A percentile compares a stretch with the other conserved stretches of the same genome.
These are phyloP conservation scores for Triops longicaudatus DNA, from an alignment of 1,140 invertebrate genomes.

Conservation along the genomic window DNA sequence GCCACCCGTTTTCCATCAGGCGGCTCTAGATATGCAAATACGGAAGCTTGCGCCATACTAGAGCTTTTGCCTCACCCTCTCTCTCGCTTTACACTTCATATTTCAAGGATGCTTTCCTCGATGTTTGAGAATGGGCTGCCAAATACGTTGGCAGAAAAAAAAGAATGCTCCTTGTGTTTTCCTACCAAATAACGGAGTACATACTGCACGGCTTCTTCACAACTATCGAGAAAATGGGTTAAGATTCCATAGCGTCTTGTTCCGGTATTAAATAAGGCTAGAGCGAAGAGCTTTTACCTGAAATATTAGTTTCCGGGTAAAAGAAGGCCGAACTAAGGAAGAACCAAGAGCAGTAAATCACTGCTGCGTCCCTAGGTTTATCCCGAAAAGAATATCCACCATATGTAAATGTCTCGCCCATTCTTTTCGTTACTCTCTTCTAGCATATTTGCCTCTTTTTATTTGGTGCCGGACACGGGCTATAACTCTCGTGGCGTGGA, in stretches of 20 bases:
- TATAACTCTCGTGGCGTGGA: neutral
- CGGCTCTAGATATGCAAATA: neutral
- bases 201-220: too few relatives aligned
- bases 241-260: too few relatives aligned
- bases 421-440: neutral
- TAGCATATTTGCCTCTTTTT: neutral
- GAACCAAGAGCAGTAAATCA: neutral
- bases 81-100: neutral
- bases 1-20: neutral
- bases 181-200: too few relatives aligned
- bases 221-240: too few relatives aligned
- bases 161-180: too few relatives aligned
- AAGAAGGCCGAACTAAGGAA: too few relatives aligned
- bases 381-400: neutral
- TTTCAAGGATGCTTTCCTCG: too few relatives aligned
- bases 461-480: constrained; percentile 3
- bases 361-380: neutral
- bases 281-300: too few relatives aligned
- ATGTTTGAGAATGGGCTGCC: too few relatives aligned
- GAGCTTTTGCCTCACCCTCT: neutral
- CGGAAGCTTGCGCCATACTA: neutral
- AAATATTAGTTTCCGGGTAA: too few relatives aligned
- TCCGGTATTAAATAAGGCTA: too few relatives aligned
- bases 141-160: too few relatives aligned
- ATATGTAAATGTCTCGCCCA: constrained; percentile 3